Conservation (phyloP, 2,888 invertebrate genomes). For the Teleogryllus oceanicus region DNA sequence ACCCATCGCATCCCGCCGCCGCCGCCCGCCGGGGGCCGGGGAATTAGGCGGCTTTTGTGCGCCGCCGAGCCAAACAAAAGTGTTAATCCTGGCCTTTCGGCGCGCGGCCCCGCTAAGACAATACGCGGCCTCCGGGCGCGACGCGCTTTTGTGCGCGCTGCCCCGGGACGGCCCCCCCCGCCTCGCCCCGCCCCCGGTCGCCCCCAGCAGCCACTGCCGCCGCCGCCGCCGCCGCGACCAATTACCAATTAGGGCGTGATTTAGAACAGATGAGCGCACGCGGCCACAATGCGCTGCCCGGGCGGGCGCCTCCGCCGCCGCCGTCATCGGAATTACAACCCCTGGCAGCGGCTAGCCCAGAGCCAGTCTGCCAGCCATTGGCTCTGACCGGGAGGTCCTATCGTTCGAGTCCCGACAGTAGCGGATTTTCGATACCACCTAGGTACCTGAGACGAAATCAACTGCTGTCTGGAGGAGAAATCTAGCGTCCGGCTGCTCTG, state of each 20-base stretch:
- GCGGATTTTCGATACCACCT: too few relatives aligned
- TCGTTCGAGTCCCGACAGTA: too few relatives aligned
- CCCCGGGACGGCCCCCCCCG: background rate
- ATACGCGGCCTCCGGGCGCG: background rate
- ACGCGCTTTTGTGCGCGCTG: background rate
- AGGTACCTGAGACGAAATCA: too few relatives aligned
- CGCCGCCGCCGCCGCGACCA: background rate
- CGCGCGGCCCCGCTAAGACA: background rate
- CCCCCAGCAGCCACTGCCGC: background rate
- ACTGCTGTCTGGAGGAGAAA: too few relatives aligned
- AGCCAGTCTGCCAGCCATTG: too few relatives aligned
- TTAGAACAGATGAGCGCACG: background rate
- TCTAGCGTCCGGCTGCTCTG: too few relatives aligned
- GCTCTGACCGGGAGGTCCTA: too few relatives aligned
- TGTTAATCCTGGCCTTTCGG: background rate
- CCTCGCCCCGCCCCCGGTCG: background rate
- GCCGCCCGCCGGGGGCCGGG: background rate
- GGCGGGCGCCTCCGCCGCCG: background rate
- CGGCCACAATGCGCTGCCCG: constrained; percentile 6
- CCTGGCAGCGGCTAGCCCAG: too few relatives aligned
- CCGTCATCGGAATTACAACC: too few relatives aligned
- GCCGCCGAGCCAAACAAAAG: background rate
- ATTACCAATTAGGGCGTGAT: background rate
- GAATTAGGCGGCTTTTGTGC: background rate
- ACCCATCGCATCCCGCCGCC: background rate